Evolutionary conservation across 2,113 vertebrate genomes (phyloP), one percentile per base, ranked within the genome.

Genomic region (Heterotilapia buettikoferi): DNA sequence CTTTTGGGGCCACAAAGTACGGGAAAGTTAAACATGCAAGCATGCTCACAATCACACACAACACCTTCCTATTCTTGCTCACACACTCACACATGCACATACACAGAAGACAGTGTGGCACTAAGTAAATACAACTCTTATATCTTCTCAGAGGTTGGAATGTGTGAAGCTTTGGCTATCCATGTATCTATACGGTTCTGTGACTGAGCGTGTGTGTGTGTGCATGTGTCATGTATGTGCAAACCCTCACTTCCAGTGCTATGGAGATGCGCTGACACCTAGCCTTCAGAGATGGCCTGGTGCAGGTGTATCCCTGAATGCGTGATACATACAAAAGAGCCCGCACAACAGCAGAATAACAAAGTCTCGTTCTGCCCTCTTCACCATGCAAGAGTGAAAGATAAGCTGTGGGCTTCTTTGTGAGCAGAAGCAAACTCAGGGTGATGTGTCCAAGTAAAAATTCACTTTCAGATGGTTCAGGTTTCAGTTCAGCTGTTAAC

Each of bases 231-330:
- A 68, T 8, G 53, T 7, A 47, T 38, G 29, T 66, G 26, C 21
- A 50, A 50, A 78, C 43, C 45, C 2, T 18, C 53, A 57, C 50
- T n/a, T 50, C 10, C 52, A 84, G 2, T 53, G 33, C 63, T 13
- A n/a, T 6, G 29, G 50, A 71, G 56, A 83, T 83, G 63, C 83
- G 38, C 79, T 71, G 88, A 93, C 89, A 86, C 82, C 56, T 5
- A 4, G 13, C 63, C 54, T 66, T 38, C 57, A 87, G 63, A 83
- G 73, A 68, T 4, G 21, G 13, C 53, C 52, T 66, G 13, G 24
- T 91, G 89, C 93, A 91, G 89, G 84, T 88, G 87, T 29, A 88
- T 43, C 85, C 59, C 56, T 87, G 84, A 81, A 87, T 61, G 84
- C 11, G n/a, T 71, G 88, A 88, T n/a, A 29, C 71, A 31, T 29